Conservation (phyloP, 2,797 vertebrate genomes). For the Geotria australis region DNA sequence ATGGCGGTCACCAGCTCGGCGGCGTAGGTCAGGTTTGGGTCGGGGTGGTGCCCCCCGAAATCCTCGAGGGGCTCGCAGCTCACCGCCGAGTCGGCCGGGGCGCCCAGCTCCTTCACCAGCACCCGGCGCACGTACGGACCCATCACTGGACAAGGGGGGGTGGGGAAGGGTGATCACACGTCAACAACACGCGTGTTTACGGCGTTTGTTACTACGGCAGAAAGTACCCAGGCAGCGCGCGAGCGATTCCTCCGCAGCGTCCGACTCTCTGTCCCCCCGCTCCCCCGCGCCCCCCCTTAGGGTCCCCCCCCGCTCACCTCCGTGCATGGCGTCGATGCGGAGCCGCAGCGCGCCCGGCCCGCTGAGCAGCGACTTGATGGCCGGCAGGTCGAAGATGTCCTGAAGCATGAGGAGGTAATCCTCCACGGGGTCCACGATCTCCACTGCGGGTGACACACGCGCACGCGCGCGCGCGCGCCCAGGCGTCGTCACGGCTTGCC, state of each 20-base stretch:
- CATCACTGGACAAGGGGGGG: conserved; percentile 79
- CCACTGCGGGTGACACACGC: conserved; percentile 24
- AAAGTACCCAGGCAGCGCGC: no score
- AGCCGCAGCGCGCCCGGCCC: conserved; percentile 71
- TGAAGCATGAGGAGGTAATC: conserved; percentile 70
- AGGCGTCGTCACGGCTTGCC: no score
- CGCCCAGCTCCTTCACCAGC: conserved; percentile 75
- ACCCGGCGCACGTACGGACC: conserved; percentile 88
- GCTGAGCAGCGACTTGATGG: conserved; percentile 61
- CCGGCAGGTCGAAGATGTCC: conserved; percentile 63
- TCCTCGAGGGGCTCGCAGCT: conserved; percentile 86
- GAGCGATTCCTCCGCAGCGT: no score
- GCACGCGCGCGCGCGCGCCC: neutral
- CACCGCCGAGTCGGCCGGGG: conserved; percentile 79
- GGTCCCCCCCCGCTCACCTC: conserved; percentile 21
- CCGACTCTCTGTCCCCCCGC: no score
- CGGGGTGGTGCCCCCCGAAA: conserved; percentile 70
- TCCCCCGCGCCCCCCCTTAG: no score
- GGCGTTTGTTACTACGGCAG: no score
- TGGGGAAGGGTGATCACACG: no score
- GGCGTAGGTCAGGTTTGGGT: conserved; percentile 68
- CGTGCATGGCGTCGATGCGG: conserved; percentile 80
- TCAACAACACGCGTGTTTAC: no score
- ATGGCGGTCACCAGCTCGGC: conserved; percentile 60
- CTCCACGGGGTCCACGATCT: conserved; percentile 86